Evolutionary conservation across 2,797 vertebrate species (phyloP), one percentile per base, ranked within the genome.

Genomic region (Novumbra hubbsi): DNA sequence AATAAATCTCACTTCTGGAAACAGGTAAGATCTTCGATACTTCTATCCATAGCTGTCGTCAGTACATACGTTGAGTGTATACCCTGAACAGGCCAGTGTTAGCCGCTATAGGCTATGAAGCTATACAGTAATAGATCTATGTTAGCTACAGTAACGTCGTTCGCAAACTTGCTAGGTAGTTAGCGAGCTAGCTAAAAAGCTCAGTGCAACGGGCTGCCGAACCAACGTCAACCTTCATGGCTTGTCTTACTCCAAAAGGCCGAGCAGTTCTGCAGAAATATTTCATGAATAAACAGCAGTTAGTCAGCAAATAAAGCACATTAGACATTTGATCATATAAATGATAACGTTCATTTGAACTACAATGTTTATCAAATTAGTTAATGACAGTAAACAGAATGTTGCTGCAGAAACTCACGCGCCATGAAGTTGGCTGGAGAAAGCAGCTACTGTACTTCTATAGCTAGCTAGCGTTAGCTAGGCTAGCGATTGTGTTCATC

Each of bases 1-100:
- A 93, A 79, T 90, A 90, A 88, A 79, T 87, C 41, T 79, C 12
- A 81, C 57, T 79, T 2, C 83, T 80, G 86, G 78, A 80, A 83
- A 80, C 82, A 91, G 93, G 94, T 94, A 90, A 84, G 90, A 49
- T 50, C 15, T 38, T 65, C 68, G 55, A 16, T 67, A 71, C 14
- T 19, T 72, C 6, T 73, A 63, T 55, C 16, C 6, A 16, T 12
- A 3, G n/a, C 27, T 32, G 11, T 21, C 9, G 6, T 80, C 9
- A 66, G 55, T 8, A 32, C 70, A 21, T 24, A 73, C 48, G 12
- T 12, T 55, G 1, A 8, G 45, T 76, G 73, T 78, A 50, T 62
- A 15, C 17, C 48, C 38, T 4, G 65, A 49, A 76, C 2, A 5
- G n/a, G 49, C 27, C 14, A 73, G 64, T 68, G 41, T 45, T n/a